Evolutionary conservation across 2,113 vertebrate species (phyloP).

Genomic region (Chlorodrepanis virens): DNA sequence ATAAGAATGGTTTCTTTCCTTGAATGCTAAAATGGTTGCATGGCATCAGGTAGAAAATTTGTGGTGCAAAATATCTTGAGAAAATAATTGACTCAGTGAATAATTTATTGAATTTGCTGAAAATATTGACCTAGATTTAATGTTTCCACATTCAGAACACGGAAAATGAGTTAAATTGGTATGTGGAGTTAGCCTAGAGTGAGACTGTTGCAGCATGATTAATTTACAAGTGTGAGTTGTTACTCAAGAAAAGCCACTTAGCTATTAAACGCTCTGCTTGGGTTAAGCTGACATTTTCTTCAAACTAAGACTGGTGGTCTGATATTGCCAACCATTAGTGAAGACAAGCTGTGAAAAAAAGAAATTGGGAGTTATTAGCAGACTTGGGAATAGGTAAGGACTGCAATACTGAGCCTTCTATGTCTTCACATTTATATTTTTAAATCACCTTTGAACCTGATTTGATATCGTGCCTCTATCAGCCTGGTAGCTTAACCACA

Average conservation of each 20-base stretch:
- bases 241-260: slow-evolving; percentile 42
- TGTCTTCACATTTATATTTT: neutral
- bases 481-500: neutral
- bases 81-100: slow-evolving; percentile 65
- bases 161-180: slow-evolving; percentile 32
- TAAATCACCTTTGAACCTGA: neutral
- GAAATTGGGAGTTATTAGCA: neutral
- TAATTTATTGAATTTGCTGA: slow-evolving; percentile 61
- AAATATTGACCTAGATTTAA: slow-evolving; percentile 53
- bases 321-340: neutral
- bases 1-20: neutral
- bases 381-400: neutral
- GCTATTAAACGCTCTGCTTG: neutral
- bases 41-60: neutral
- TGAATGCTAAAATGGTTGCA: neutral
- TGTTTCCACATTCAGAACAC: slow-evolving; percentile 28
- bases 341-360: neutral
- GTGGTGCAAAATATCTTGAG: neutral
- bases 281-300: slow-evolving; percentile 10
- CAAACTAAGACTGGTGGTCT: neutral
- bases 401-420: neutral
- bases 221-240: slow-evolving; percentile 48
- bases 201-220: slow-evolving; percentile 23
- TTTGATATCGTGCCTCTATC: rapidly evolving
- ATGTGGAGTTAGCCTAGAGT: slow-evolving; percentile 8